Evolutionary conservation across 92 coral and sea anemone genomes (phyloP).

Genomic region (Galaxea fascicularis): DNA sequence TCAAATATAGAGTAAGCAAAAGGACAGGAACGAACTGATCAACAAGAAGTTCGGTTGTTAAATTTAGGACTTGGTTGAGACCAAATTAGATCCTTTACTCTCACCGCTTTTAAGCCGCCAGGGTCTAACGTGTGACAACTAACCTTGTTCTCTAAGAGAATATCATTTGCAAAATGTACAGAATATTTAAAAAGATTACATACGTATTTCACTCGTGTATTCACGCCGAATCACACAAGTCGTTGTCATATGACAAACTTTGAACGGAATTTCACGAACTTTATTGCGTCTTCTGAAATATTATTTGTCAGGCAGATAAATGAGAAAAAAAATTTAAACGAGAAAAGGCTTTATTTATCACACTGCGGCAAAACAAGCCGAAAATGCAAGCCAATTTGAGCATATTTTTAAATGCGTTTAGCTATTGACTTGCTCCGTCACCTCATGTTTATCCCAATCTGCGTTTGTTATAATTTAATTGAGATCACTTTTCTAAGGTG

Average conservation of each 20-base stretch:
- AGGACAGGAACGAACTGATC: background rate
- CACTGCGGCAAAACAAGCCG: conserved; percentile 27
- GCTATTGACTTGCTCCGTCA: background rate
- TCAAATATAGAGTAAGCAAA: background rate
- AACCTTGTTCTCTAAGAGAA: conserved; percentile 38
- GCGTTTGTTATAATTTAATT: background rate
- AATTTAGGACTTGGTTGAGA: too few species aligned
- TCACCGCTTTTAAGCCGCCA: background rate
- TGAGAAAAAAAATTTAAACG: background rate
- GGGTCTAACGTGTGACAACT: background rate
- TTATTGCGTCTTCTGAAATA: conserved; percentile 4
- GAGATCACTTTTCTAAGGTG: background rate
- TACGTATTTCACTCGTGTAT: conserved; percentile 48
- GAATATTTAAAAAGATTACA: conserved; percentile 49
- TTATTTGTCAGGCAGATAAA: background rate
- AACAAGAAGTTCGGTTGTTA: background rate
- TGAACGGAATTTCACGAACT: conserved; percentile 3
- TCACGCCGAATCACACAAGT: conserved; percentile 33
- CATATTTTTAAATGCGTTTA: background rate
- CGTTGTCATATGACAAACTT: conserved; percentile 12
- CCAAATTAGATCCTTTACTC: too few species aligned
- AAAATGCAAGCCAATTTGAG: background rate
- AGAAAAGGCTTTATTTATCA: conserved; percentile 37
- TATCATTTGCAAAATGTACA: conserved; percentile 44
- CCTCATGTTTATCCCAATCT: background rate